Conservation (phyloP, 2,113 vertebrate species). For the Suncus etruscus region DNA sequence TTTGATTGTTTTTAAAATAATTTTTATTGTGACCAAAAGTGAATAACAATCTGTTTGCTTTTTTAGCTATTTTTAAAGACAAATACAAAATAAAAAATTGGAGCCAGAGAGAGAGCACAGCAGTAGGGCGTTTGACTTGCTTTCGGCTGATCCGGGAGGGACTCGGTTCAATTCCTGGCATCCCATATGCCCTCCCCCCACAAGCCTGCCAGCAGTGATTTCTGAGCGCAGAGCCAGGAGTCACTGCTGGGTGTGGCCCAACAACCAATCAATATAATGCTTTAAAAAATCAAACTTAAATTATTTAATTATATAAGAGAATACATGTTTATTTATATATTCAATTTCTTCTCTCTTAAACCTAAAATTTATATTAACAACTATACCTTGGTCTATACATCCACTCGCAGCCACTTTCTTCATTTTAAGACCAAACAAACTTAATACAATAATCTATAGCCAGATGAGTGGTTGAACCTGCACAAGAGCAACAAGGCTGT, state of each 20-base stretch:
- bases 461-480: neutral
- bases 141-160: too few relatives aligned
- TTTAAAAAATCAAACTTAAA: slow-evolving; percentile 13
- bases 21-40: too few relatives aligned
- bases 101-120: too few relatives aligned
- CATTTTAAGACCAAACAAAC: slow-evolving; percentile 39
- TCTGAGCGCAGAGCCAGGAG: too few relatives aligned
- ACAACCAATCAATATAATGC: too few relatives aligned
- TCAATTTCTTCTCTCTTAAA: slow-evolving; percentile 45
- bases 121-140: too few relatives aligned
- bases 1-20: slow-evolving; percentile 19
- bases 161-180: too few relatives aligned
- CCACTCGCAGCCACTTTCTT: neutral
- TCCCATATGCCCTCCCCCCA: too few relatives aligned
- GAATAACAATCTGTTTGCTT: too few relatives aligned
- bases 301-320: neutral
- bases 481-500: too few relatives aligned
- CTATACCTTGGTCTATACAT: neutral
- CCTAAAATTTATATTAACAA: slow-evolving; percentile 43
- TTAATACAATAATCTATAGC: slow-evolving; percentile 45
- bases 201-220: too few relatives aligned
- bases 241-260: too few relatives aligned
- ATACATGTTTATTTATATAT: neutral
- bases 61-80: slow-evolving; percentile 22
- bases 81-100: neutral